Base-by-base conservation (phyloP, 2,113 vertebrate genomes). In the Brachyhypopomus gauderio region DNA sequence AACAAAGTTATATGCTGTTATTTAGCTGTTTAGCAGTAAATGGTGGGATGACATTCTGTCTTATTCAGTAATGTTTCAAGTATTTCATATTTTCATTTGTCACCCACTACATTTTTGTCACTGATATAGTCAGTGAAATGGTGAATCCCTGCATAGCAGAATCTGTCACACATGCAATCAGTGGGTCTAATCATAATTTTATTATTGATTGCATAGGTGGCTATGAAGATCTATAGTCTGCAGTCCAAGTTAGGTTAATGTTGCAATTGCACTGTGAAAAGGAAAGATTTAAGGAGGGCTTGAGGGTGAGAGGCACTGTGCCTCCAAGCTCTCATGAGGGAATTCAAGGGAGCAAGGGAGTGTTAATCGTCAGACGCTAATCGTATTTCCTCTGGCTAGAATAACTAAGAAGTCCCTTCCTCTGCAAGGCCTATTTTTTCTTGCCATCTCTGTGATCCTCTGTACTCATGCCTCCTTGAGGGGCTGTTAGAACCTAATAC, bases 321-420 rank as follows among this genome's bases (percentile, higher is more conserved):
- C 79, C 84, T 88, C 85, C 85, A 84, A 83, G 78, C 74, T 86
- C 86, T 88, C 83, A 84, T 87, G 87, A 72, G 84, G 64, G 34
- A 89, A 88, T 85, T 87, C 89, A 88, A n/a, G n/a, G n/a, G n/a
- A n/a, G 86, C 82, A 63, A 66, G 87, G 87, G 87, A 90, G 80
- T 85, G 81, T 82, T 90, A 89, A 92, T 89, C 86, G 83, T 85
- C 80, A 88, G 87, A 91, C 85, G 36, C 85, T 90, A 92, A 92
- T 90, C 84, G 85, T 86, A 86, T 87, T 89, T 89, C 89, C 85
- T 87, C 85, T 86, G 83, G 87, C 86, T 84, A 76, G 89, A 91
- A 92, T 91, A 91, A 91, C 90, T 91, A 91, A 91, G 90, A 88
- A 83, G 82, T 88, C 85, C 70, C 30, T 59, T 73, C 72, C 72